Percentiles rank a stretch among this genome's conserved stretches.
phyloP scores from a whole-genome alignment of 1,140 invertebrate species.

The Atta cephalotes region DNA sequence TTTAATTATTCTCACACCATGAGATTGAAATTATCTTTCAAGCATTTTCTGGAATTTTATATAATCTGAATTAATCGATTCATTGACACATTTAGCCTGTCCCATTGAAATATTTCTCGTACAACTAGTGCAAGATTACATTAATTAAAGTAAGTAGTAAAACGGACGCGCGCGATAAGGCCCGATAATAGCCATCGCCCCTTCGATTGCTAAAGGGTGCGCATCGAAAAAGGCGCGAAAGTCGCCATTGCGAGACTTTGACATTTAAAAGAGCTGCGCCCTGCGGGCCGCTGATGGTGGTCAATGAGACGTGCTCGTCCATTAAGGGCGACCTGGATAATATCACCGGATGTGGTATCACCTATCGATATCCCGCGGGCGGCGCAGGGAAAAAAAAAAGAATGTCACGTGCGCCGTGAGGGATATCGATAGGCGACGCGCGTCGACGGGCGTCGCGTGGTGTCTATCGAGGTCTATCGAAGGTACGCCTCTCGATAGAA shows the following conservation, averaged over 20 bases:
- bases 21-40: not conserved
- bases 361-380: slow-evolving; percentile 44
- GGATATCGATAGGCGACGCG: slow-evolving; percentile 48
- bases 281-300: not conserved
- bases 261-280: slow-evolving; percentile 50
- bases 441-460: slow-evolving; percentile 52
- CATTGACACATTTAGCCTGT: not conserved
- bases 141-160: not conserved
- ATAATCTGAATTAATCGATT: not conserved
- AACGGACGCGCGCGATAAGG: not conserved
- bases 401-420: slow-evolving; percentile 38
- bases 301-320: slow-evolving; percentile 40
- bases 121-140: not conserved
- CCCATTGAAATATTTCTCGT: not conserved
- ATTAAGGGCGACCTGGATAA: slow-evolving; percentile 57
- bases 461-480: slow-evolving; percentile 52
- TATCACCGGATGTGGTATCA: slow-evolving; percentile 53
- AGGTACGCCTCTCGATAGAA: slow-evolving; percentile 46
- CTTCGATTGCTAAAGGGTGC: slow-evolving; percentile 51
- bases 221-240: slow-evolving; percentile 29
- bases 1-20: not conserved
- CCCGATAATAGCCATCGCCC: slow-evolving; percentile 30
- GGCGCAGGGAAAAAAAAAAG: slow-evolving; percentile 8
- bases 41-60: not conserved
- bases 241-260: slow-evolving; percentile 36